Percentiles rank a stretch among this genome's conserved stretches.
phyloP scores from a whole-genome alignment of 2,888 invertebrate species.

The Pristionchus fissidentatus region DNA sequence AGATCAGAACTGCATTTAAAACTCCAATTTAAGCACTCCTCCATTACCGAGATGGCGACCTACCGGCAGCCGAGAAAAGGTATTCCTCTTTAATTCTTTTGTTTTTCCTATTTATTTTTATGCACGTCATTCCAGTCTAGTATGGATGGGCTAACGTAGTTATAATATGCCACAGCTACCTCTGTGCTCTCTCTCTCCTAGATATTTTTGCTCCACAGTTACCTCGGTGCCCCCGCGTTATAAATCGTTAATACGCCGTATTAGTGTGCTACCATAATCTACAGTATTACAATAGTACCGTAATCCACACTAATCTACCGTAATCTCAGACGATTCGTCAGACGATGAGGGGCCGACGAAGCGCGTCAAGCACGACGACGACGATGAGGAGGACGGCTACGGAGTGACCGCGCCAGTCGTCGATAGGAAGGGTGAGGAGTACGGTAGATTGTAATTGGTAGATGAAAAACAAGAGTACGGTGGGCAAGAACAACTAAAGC shows the following conservation, averaged over 20 bases:
- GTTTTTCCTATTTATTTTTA: neutral
- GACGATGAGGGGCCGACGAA: slow-evolving; percentile 43
- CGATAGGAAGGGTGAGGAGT: neutral
- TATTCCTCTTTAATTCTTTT: neutral
- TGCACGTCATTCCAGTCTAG: too few species aligned
- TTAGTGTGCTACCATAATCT: too few species aligned
- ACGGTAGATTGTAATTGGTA: neutral
- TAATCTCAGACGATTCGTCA: neutral
- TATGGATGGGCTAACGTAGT: too few species aligned
- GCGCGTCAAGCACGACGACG: neutral
- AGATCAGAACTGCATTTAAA: too few species aligned
- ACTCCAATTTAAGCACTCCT: neutral
- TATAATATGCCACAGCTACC: too few species aligned
- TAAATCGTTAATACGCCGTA: too few species aligned
- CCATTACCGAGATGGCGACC: neutral
- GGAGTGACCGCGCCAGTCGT: neutral
- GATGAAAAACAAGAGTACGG: neutral
- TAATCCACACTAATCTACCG: neutral
- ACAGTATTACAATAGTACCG: too few species aligned
- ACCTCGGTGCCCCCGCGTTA: too few species aligned
- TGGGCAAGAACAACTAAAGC: too few species aligned
- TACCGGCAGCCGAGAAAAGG: slow-evolving; percentile 32
- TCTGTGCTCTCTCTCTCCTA: too few species aligned
- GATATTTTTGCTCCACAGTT: too few species aligned
- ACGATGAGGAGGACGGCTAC: neutral